Percentiles rank a stretch among this genome's conserved stretches.
These are phyloP conservation scores for Callionymus lyra DNA, from an alignment of 2,113 vertebrate genomes.

Conservation along the genomic window DNA sequence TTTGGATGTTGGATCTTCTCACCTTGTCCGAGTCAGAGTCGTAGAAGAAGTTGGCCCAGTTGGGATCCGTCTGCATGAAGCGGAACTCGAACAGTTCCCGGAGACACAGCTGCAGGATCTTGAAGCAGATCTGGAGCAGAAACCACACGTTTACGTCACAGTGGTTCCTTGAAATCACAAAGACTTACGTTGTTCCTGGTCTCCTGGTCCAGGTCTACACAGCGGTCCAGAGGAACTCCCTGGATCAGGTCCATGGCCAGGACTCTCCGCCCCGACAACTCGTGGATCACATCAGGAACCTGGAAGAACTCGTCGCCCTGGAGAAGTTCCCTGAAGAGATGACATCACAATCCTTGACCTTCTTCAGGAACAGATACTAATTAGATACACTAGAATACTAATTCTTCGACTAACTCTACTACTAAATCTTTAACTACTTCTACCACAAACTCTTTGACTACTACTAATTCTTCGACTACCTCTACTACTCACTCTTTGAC, in stretches of 20 bases:
- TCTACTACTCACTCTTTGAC: too few relatives aligned
- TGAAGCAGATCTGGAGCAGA: constrained; percentile 70
- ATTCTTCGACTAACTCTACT: too few relatives aligned
- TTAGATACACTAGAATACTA: too few relatives aligned
- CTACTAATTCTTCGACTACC: too few relatives aligned
- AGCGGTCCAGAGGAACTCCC: constrained; percentile 78
- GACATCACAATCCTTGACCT: too few relatives aligned
- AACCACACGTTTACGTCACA: neutral
- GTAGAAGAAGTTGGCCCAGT: constrained; percentile 92
- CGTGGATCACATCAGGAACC: constrained; percentile 74
- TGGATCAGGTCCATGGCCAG: constrained; percentile 76
- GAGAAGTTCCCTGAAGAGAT: constrained; percentile 69
- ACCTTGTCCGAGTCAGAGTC: constrained; percentile 74
- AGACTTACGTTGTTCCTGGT: constrained; percentile 71
- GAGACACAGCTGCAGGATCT: constrained; percentile 79
- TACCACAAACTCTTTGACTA: too few relatives aligned
- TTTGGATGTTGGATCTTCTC: neutral
- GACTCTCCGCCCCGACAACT: constrained; percentile 67
- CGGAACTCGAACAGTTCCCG: constrained; percentile 83
- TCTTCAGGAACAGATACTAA: too few relatives aligned
- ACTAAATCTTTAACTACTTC: too few relatives aligned
- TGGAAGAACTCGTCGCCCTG: constrained; percentile 67
- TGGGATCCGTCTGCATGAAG: constrained; percentile 92
- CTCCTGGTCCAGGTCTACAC: constrained; percentile 74
- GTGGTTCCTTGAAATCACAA: too few relatives aligned